phyloP scores from a whole-genome alignment of 2,888 invertebrate species.

The Drosophila atripex region DNA sequence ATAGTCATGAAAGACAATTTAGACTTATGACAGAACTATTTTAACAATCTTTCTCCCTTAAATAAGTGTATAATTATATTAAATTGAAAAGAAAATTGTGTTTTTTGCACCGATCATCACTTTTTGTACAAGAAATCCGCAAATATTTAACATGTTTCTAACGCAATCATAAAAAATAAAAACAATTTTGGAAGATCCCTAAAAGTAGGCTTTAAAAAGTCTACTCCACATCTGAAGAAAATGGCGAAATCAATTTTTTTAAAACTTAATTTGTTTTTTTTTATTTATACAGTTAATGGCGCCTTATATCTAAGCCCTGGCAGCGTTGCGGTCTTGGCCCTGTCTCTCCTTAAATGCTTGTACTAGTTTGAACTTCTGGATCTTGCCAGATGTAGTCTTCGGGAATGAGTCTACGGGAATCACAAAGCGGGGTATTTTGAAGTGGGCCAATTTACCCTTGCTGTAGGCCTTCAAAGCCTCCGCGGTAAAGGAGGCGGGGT shows the following conservation, averaged over 20 bases:
- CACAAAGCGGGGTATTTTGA: constrained; percentile 90
- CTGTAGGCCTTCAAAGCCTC: constrained; percentile 87
- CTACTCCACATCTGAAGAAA: not conserved
- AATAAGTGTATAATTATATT: too few species aligned
- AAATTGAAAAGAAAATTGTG: too few species aligned
- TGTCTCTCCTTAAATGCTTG: constrained; percentile 68
- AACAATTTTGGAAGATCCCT: not conserved
- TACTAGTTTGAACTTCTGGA: constrained; percentile 88
- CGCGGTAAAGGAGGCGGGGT: constrained; percentile 83
- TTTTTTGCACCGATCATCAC: too few species aligned
- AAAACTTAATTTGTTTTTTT: constrained; percentile 10
- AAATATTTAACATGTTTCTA: not conserved
- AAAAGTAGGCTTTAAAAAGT: not conserved
- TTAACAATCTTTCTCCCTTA: too few species aligned
- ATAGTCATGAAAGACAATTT: too few species aligned
- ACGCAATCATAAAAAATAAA: too few species aligned
- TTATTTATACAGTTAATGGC: not conserved
- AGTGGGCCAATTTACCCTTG: constrained; percentile 89
- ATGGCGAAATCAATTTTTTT: not conserved
- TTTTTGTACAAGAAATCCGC: too few species aligned
- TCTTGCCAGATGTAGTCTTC: constrained; percentile 91
- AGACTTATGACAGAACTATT: too few species aligned
- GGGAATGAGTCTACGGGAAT: constrained; percentile 88
- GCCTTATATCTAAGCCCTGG: constrained; percentile 3
- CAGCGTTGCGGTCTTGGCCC: constrained; percentile 5